Evolutionary conservation across 2,113 vertebrate genomes (phyloP), one percentile per base, ranked within the genome.

Genomic region (Pica pica): DNA sequence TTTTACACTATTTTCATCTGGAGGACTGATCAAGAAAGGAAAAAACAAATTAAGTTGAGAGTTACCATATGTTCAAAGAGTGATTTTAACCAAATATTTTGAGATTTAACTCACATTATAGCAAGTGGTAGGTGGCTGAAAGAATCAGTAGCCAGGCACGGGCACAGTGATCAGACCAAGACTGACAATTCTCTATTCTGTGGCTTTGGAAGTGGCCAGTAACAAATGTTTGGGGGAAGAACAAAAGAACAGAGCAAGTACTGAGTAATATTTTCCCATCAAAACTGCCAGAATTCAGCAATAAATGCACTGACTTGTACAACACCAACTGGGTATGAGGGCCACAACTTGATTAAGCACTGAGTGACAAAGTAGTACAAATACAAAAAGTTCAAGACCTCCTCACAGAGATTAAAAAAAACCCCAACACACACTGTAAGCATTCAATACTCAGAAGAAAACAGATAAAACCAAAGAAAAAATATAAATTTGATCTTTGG

Each of bases 11-110:
- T 55, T 86, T 88, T 77, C 47, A 80, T 65, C 37, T 0, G 0
- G 24, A 90, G 19, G 30, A 83, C 42, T 70, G 17, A 92, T 68
- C n/a, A 82, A 85, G 41, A 71, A 64, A 63, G 16, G 44, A 31
- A 15, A 53, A 92, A 86, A 56, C 46, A 75, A 76, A 56, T 10
- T 22, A 60, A 60, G 9, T n/a, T 93, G 67, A 93, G 19, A 87
- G 63, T 55, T 69, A 68, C 71, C 55, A 33, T 88, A 93, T 77
- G 77, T 74, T 83, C 73, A 81, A 88, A 90, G 26, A 35, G 64
- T 95, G 88, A 55, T 93, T 94, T 94, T 86, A 95, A 35, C 16
- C 44, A 77, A 94, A 83, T 75, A 92, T 90, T 93, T 65, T 88
- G 67, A 87, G 61, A 65, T 83, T 60, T 80, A 86, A 86, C 26